phyloP scores from a whole-genome alignment of 2,113 vertebrate species.

The Semicossyphus pulcher region DNA sequence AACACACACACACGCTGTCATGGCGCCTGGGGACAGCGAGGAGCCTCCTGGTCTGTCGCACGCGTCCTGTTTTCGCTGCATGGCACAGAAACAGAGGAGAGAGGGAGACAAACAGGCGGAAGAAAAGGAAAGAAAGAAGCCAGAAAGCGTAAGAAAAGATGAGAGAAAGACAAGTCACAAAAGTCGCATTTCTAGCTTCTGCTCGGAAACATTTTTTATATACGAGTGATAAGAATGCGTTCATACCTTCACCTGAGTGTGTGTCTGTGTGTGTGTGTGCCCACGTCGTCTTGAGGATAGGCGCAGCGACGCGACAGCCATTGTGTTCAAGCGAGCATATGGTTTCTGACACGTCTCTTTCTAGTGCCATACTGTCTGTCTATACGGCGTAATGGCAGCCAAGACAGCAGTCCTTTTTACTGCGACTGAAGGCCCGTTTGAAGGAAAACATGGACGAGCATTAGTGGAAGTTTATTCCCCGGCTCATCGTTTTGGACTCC shows the following conservation, averaged over 20 bases:
- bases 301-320: conserved; percentile 37
- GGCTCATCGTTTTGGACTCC: conserved; percentile 71
- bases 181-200: background rate
- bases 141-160: conserved; percentile 24
- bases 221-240: background rate
- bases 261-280: conserved; percentile 37
- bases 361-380: conserved; percentile 75
- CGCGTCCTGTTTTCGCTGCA: conserved; percentile 70
- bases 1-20: conserved; percentile 10
- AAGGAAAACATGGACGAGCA: conserved; percentile 78
- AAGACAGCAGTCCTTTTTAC: conserved; percentile 76
- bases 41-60: conserved; percentile 68
- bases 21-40: conserved; percentile 55
- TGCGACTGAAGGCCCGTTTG: conserved; percentile 73
- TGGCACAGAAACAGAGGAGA: conserved; percentile 62
- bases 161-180: background rate
- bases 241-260: conserved; percentile 38
- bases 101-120: conserved; percentile 28
- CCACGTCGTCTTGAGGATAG: conserved; percentile 73
- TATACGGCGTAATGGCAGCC: conserved; percentile 75
- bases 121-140: conserved; percentile 29
- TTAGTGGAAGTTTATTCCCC: conserved; percentile 79
- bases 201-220: background rate
- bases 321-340: conserved; percentile 78
- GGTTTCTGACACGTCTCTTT: conserved; percentile 76